Base-by-base conservation (phyloP, 1,140 invertebrate genomes). In the Ips typographus region DNA sequence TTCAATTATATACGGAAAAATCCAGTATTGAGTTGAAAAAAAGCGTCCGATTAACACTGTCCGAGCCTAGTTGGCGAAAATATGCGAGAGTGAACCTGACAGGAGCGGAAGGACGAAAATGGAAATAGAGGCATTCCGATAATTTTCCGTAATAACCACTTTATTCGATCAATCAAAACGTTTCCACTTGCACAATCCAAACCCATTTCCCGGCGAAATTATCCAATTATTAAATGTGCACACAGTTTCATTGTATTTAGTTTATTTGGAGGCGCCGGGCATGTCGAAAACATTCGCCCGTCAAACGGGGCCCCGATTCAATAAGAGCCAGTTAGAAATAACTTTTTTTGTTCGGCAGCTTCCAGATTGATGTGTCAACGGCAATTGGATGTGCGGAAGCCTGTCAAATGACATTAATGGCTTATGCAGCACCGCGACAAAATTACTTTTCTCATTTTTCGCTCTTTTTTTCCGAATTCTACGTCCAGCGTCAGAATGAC, bases 131-230 rank as follows among this genome's bases (percentile, higher is more conserved):
- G 68, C 59, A 70, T 57, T 49, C 61, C 68, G 41, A 59, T 63
- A 70, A 61, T 62, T 69, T 69, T 49, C 67, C 58, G 58, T 63
- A 69, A 70, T 70, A 70, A 70, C 61, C 43, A 64, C 68, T 70
- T 64, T 64, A 70, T 70, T 70, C 68, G 68, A 70, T 70, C 68
- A 70, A 70, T 70, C 68, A 70, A 70, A 70, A 70, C 68, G 68
- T 63, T 52, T 64, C 61, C 52, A 64, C 39, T 49, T 52, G 68
- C 53, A 53, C 68, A 63, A 64, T 44, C 68, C 68, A 58, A 57
- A 70, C 43, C 59, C 60, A 60, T 61, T 68, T 68, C 58, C 59
- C 38, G 22, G 47, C 37, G 47, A 68, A 70, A 70, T 70, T 70
- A 70, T 70, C 68, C 68, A 70, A 70, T 70, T 70, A 70, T 70